These are phyloP conservation scores for Aphelocoma coerulescens DNA, from an alignment of 2,113 vertebrate genomes.

Conservation along the genomic window DNA sequence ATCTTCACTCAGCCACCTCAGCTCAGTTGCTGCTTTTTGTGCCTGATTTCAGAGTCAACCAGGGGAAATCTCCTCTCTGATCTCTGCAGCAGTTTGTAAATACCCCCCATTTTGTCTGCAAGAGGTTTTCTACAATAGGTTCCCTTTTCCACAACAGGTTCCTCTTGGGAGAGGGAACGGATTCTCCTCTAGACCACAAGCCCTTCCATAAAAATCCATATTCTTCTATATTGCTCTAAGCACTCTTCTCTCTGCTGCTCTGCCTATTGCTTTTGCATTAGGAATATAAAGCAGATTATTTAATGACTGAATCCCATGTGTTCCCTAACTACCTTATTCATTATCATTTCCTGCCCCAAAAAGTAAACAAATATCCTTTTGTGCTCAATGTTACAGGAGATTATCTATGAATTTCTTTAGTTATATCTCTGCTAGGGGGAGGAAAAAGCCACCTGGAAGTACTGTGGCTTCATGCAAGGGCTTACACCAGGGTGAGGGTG, in stretches of 20 bases:
- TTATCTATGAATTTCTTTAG: slow-evolving; percentile 2
- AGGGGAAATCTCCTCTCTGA: slow-evolving; percentile 35
- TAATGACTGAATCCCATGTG: neutral
- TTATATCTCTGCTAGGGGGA: neutral
- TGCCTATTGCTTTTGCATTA: neutral
- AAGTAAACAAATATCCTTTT: slow-evolving; percentile 54
- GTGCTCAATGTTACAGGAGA: slow-evolving; percentile 19
- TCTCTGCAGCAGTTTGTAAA: slow-evolving; percentile 30
- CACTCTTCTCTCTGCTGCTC: neutral
- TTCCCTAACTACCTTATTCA: slow-evolving; percentile 31
- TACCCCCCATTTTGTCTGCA: neutral
- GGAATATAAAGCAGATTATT: slow-evolving; percentile 40
- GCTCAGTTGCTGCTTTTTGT: slow-evolving; percentile 2
- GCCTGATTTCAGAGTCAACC: slow-evolving; percentile 7
- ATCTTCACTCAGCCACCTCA: slow-evolving; percentile 47
- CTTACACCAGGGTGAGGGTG: accelerated
- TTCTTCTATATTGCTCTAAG: neutral
- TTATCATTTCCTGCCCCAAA: slow-evolving; percentile 37
- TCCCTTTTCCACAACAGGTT: neutral
- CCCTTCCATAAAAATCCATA: neutral
- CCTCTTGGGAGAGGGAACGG: neutral
- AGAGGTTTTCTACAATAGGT: neutral
- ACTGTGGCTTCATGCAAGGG: neutral
- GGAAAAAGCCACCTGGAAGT: neutral
- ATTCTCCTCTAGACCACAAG: neutral